Evolutionary conservation across 2,113 vertebrate genomes (phyloP).

Genomic region (Cardinalis cardinalis): DNA sequence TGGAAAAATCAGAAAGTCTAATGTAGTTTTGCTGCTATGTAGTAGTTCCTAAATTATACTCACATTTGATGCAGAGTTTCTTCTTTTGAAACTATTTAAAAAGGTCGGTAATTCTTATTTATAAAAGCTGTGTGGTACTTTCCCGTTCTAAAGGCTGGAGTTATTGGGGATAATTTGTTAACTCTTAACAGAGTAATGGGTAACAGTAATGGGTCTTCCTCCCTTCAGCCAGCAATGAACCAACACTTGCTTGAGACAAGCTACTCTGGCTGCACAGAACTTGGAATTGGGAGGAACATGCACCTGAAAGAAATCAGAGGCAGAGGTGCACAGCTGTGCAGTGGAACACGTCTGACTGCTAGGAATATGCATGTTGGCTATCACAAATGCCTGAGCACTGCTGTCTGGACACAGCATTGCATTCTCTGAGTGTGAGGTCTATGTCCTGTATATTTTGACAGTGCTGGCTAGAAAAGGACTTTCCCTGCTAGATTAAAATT

Average conservation of each 20-base stretch:
- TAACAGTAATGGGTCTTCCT: slow-evolving; percentile 50
- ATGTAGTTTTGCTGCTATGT: slow-evolving; percentile 75
- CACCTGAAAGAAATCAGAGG: neutral
- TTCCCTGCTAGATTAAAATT: slow-evolving; percentile 23
- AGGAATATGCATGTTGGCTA: neutral
- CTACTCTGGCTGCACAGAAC: neutral
- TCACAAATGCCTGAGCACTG: neutral
- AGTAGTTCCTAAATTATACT: slow-evolving; percentile 68
- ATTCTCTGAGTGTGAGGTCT: neutral
- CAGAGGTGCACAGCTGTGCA: slow-evolving; percentile 34
- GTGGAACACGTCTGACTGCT: slow-evolving; percentile 31
- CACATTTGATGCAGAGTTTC: slow-evolving; percentile 72
- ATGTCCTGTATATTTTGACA: slow-evolving; percentile 33
- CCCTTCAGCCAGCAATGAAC: slow-evolving; percentile 40
- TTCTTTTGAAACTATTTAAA: slow-evolving; percentile 77
- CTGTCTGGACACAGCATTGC: slow-evolving; percentile 17
- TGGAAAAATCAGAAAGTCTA: slow-evolving; percentile 85
- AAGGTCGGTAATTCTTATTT: slow-evolving; percentile 70
- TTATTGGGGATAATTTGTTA: slow-evolving; percentile 57
- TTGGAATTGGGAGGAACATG: slow-evolving; percentile 16
- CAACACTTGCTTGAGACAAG: slow-evolving; percentile 11
- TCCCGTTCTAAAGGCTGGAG: slow-evolving; percentile 66
- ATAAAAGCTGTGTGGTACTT: slow-evolving; percentile 70
- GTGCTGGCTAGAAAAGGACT: slow-evolving; percentile 12
- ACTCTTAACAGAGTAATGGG: slow-evolving; percentile 34